Evolutionary conservation across 2,888 invertebrate species (phyloP).

Genomic region (Pollenia angustigena): DNA sequence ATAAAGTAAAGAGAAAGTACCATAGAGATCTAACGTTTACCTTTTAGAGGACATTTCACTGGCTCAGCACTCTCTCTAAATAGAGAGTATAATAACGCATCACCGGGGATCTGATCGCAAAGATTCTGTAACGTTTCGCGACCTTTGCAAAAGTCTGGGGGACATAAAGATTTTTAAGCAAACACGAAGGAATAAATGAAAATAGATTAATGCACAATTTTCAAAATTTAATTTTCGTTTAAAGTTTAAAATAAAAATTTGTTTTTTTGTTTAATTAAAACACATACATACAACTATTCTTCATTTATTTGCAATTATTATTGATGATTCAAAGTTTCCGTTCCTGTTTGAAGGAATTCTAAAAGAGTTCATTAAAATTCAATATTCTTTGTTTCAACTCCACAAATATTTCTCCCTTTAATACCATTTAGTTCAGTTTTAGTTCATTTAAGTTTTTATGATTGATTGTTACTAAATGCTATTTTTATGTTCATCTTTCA

Average conservation of each 20-base stretch:
- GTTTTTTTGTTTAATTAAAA: slow-evolving; percentile 17
- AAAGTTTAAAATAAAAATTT: slow-evolving; percentile 17
- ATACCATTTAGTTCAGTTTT: slow-evolving; percentile 2
- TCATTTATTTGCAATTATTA: slow-evolving; percentile 45
- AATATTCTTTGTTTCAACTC: background rate
- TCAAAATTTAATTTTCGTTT: slow-evolving; percentile 62
- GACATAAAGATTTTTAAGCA: slow-evolving; percentile 84
- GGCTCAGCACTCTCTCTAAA: slow-evolving; percentile 94
- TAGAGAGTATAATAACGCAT: slow-evolving; percentile 94
- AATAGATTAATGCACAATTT: slow-evolving; percentile 84
- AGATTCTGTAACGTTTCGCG: slow-evolving; percentile 90
- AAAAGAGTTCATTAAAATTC: slow-evolving; percentile 39
- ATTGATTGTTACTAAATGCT: slow-evolving; percentile 39
- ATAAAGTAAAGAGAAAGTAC: background rate
- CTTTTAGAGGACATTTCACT: slow-evolving; percentile 92
- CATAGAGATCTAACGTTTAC: slow-evolving; percentile 74
- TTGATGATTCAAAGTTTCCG: slow-evolving; percentile 32
- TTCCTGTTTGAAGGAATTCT: background rate
- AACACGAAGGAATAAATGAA: slow-evolving; percentile 74
- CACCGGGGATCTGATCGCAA: slow-evolving; percentile 94
- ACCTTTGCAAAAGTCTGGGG: slow-evolving; percentile 84
- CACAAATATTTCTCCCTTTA: slow-evolving; percentile 6
- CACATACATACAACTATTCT: slow-evolving; percentile 32
- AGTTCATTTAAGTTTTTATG: slow-evolving; percentile 7
- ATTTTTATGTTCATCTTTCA: slow-evolving; percentile 13